phyloP scores from a whole-genome alignment of 2,797 vertebrate genomes.

The Pogonophryne albipinna region DNA sequence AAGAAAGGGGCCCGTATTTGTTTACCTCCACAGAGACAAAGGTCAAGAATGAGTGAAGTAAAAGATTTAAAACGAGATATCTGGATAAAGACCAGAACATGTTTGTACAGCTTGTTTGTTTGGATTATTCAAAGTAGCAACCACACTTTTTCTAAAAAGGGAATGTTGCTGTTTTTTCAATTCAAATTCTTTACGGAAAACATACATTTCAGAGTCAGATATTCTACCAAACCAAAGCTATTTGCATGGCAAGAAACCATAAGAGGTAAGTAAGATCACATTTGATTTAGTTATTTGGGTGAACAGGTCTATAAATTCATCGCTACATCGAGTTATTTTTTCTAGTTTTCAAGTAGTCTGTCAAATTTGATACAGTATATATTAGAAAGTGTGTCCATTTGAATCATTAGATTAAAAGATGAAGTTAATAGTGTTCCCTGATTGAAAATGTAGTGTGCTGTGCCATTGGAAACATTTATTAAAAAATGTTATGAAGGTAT shows the following conservation, averaged over 20 bases:
- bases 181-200: too few species aligned
- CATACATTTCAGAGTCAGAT: too few species aligned
- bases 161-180: neutral
- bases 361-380: neutral
- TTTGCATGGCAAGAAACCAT: too few species aligned
- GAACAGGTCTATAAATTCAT: too few species aligned
- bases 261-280: too few species aligned
- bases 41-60: neutral
- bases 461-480: neutral
- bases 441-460: neutral
- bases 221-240: too few species aligned
- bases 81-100: neutral
- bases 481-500: slow-evolving; percentile 18
- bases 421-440: neutral
- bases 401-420: neutral
- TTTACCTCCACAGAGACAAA: neutral
- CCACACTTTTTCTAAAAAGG: neutral
- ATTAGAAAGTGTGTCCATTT: neutral
- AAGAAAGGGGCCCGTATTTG: neutral
- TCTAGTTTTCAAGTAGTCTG: neutral
- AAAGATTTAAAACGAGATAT: neutral
- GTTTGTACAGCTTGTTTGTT: neutral
- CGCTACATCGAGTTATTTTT: neutral
- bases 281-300: too few species aligned
- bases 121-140: neutral